phyloP scores from a whole-genome alignment of 2,888 invertebrate species.

The Andrena marginata region DNA sequence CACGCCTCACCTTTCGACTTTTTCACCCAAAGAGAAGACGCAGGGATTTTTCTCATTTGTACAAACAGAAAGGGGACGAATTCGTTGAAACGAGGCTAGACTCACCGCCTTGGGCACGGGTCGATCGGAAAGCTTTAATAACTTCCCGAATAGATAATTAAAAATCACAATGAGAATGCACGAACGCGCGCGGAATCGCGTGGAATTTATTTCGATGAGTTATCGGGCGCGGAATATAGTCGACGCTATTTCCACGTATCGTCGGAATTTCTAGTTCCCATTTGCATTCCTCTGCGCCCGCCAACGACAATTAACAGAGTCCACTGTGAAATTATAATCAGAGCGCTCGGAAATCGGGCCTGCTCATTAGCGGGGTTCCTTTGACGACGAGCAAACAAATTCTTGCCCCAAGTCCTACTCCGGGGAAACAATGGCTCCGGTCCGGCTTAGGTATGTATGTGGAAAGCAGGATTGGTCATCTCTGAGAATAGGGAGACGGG shows the following conservation, averaged over 20 bases:
- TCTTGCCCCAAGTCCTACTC: background rate
- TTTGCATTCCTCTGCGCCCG: background rate
- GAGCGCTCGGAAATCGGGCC: too few relatives aligned
- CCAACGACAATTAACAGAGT: background rate
- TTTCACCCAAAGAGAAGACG: background rate
- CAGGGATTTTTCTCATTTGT: conserved; percentile 14
- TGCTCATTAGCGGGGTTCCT: background rate
- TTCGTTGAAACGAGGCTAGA: background rate
- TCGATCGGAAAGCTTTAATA: conserved; percentile 5
- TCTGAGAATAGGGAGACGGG: background rate
- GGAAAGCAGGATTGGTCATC: background rate
- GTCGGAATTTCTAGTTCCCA: background rate
- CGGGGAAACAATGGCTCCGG: background rate
- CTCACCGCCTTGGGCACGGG: background rate
- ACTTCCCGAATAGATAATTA: background rate
- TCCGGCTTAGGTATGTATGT: background rate
- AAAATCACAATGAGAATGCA: background rate
- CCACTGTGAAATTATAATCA: background rate
- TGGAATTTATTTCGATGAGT: too few relatives aligned
- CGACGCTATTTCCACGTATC: too few relatives aligned
- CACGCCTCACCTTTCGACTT: background rate
- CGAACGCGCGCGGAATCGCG: too few relatives aligned
- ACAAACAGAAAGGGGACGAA: background rate
- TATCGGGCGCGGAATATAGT: too few relatives aligned
- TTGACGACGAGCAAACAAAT: background rate